These are phyloP conservation scores for Steinernema carpocapsae DNA, from an alignment of 2,888 invertebrate species.

Conservation along the genomic window DNA sequence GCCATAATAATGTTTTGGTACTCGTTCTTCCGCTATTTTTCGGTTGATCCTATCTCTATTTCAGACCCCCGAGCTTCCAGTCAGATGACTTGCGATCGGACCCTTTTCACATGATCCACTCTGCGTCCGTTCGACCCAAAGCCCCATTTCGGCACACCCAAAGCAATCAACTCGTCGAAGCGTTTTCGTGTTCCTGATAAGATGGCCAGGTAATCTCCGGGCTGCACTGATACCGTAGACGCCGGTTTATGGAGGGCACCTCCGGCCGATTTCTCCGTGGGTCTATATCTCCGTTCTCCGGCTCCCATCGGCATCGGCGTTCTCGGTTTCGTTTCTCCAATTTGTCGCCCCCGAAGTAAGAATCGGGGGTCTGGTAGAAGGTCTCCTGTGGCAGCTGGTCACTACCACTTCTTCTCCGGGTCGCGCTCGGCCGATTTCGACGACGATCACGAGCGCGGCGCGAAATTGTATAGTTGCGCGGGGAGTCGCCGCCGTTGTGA, in stretches of 20 bases:
- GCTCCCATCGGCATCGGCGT: neutral
- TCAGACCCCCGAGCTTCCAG: no score
- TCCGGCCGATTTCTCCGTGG: neutral
- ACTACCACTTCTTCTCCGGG: constrained; percentile 9
- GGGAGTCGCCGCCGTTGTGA: constrained; percentile 26
- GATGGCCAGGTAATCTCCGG: constrained; percentile 25
- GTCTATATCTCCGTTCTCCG: no score
- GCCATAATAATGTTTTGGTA: no score
- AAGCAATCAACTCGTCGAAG: constrained; percentile 2
- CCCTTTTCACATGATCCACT: neutral
- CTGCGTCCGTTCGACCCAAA: neutral
- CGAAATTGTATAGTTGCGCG: constrained; percentile 26
- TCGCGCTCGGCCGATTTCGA: neutral
- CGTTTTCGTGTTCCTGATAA: constrained; percentile 27
- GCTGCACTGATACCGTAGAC: neutral
- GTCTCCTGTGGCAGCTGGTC: neutral
- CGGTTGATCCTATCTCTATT: no score
- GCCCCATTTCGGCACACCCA: constrained; percentile 26
- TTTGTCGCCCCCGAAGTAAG: neutral
- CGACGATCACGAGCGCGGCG: constrained; percentile 26
- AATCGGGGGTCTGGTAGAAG: neutral
- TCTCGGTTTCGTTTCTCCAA: neutral
- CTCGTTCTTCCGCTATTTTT: no score
- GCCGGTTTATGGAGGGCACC: constrained; percentile 20
- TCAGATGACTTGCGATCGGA: no score